phyloP scores from a whole-genome alignment of 2,113 vertebrate species.

The Thymallus thymallus region DNA sequence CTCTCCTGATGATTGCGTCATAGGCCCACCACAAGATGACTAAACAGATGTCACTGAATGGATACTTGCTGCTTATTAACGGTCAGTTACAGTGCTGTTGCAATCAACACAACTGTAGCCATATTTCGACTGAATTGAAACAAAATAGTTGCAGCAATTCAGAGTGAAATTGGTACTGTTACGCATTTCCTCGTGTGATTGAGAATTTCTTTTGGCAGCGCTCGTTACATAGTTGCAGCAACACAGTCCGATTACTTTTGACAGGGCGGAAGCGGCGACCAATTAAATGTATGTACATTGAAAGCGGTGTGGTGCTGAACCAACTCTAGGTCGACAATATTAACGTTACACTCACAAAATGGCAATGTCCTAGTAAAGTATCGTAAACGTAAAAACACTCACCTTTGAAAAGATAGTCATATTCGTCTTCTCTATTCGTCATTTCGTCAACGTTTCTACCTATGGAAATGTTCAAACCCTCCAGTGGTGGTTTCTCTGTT shows the following conservation, averaged over 20 bases:
- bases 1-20: slow-evolving; percentile 47
- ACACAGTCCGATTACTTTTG: too few species aligned
- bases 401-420: slow-evolving; percentile 89
- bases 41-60: slow-evolving; percentile 28
- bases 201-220: not conserved
- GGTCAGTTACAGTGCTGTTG: not conserved
- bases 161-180: not conserved
- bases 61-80: not conserved
- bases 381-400: slow-evolving; percentile 36
- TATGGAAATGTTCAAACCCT: not conserved
- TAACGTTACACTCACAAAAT: not conserved
- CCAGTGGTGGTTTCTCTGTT: not conserved
- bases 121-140: not conserved
- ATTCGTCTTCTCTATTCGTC: slow-evolving; percentile 82
- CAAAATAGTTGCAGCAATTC: not conserved
- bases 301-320: not conserved
- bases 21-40: slow-evolving; percentile 39
- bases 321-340: not conserved
- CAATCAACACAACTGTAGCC: slow-evolving; percentile 10
- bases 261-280: too few species aligned
- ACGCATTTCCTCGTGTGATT: not conserved
- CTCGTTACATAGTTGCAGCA: not conserved
- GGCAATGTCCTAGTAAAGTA: not conserved
- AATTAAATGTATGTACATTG: not conserved
- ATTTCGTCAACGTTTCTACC: slow-evolving; percentile 52